A percentile compares a stretch with the other conserved stretches of the same genome.
Evolutionary conservation across 2,888 invertebrate genomes (phyloP).

Genomic region (Microdon myrmicae): DNA sequence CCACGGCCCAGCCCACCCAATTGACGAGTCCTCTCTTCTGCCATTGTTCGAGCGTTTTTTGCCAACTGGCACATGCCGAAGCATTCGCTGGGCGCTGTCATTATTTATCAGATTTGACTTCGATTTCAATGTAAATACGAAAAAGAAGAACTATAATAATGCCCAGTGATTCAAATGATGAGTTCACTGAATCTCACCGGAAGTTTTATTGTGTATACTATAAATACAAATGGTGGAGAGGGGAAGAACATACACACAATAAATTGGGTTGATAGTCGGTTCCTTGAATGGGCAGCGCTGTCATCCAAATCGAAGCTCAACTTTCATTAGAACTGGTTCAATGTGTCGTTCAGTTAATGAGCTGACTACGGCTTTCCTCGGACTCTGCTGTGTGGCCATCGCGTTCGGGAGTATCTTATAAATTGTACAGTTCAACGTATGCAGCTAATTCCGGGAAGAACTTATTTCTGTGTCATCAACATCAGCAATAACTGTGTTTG

Average conservation of each 20-base stretch:
- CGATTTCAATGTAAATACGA: constrained; percentile 16
- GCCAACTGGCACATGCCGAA: too few relatives aligned
- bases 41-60: too few relatives aligned
- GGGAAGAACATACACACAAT: too few relatives aligned
- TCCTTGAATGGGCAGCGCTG: constrained; percentile 1
- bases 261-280: too few relatives aligned
- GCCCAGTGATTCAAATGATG: constrained; percentile 20
- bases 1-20: too few relatives aligned
- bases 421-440: constrained; percentile 3
- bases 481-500: constrained; percentile 27
- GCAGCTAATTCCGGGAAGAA: constrained; percentile 24
- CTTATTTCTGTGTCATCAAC: constrained; percentile 6
- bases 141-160: constrained; percentile 10
- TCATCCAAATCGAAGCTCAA: constrained; percentile 8
- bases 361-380: too few relatives aligned
- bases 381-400: neutral
- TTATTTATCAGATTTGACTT: too few relatives aligned
- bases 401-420: constrained; percentile 7
- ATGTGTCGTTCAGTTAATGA: constrained; percentile 10
- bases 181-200: constrained; percentile 24
- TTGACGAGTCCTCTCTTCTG: too few relatives aligned
- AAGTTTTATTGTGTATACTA: constrained; percentile 8
- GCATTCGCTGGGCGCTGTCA: too few relatives aligned
- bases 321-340: constrained; percentile 26
- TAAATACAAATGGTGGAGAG: neutral